Conservation (phyloP, 2,888 invertebrate species). For the Pandemis cinnamomeana region DNA sequence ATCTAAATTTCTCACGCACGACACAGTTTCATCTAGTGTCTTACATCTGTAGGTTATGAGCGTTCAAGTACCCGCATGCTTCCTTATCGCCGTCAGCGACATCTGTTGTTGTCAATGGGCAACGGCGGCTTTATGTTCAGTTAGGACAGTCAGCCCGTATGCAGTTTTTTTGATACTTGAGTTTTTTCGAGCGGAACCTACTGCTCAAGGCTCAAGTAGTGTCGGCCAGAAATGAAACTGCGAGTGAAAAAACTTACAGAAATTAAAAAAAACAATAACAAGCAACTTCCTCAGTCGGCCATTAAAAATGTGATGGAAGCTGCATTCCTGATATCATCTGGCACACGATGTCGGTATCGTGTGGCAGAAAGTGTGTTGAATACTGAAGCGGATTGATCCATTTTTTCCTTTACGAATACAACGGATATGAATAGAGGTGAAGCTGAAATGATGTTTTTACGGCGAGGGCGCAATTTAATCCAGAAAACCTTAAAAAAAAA, state of each 20-base stretch:
- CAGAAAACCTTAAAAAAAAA: no score
- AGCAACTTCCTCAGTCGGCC: no score
- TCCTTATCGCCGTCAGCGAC: conserved; percentile 31
- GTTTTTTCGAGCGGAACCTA: conserved; percentile 19
- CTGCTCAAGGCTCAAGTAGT: not conserved
- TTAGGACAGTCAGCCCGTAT: conserved; percentile 31
- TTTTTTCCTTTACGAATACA: no score
- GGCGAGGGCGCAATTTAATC: no score
- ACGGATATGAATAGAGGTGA: no score
- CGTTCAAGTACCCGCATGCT: conserved; percentile 31
- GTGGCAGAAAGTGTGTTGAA: no score
- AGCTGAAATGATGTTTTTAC: no score
- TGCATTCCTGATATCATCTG: no score
- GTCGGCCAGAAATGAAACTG: not conserved
- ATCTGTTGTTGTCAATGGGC: conserved; percentile 30
- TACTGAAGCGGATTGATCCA: no score
- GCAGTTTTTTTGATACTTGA: conserved; percentile 17
- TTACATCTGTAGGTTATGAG: not conserved
- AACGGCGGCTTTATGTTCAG: conserved; percentile 11
- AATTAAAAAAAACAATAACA: not conserved
- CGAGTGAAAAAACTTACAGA: not conserved
- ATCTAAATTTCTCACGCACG: not conserved
- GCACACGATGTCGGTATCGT: no score
- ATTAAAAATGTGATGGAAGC: no score
- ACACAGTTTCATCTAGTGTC: not conserved